These are phyloP conservation scores for Xenopus petersii DNA, from an alignment of 2,797 vertebrate species.

Conservation along the genomic window DNA sequence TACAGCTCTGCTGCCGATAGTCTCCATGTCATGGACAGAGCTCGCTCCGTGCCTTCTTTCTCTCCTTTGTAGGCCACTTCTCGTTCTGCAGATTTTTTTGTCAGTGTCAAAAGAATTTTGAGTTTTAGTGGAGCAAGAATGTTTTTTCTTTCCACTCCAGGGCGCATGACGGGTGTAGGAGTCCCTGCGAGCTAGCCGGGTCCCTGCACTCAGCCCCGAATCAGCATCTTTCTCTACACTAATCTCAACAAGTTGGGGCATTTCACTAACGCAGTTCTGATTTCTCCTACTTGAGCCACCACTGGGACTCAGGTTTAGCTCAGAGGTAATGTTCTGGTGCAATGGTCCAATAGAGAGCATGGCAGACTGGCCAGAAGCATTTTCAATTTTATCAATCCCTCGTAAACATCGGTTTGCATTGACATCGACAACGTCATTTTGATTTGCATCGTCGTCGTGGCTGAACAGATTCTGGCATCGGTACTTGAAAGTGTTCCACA, in stretches of 20 bases:
- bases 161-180: constrained; percentile 94
- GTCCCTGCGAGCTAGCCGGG: constrained; percentile 82
- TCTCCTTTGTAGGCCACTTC: constrained; percentile 76
- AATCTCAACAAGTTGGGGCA: constrained; percentile 94
- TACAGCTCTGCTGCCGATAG: constrained; percentile 73
- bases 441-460: constrained; percentile 72
- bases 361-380: constrained; percentile 64
- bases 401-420: constrained; percentile 73
- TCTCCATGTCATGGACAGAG: constrained; percentile 83
- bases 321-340: constrained; percentile 65
- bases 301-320: constrained; percentile 58
- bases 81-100: constrained; percentile 77
- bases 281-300: constrained; percentile 70
- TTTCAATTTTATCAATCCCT: constrained; percentile 68
- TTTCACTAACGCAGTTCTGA: constrained; percentile 90
- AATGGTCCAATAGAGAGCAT: constrained; percentile 70
- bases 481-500: constrained; percentile 97
- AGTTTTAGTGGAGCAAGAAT: constrained; percentile 96
- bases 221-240: constrained; percentile 89
- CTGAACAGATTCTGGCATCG: constrained; percentile 92
- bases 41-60: constrained; percentile 84
- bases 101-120: constrained; percentile 90
- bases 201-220: constrained; percentile 62
- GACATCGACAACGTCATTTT: constrained; percentile 70
- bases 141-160: constrained; percentile 97